Conservation (phyloP, 2,888 invertebrate genomes). For the Drosophila cracens region DNA sequence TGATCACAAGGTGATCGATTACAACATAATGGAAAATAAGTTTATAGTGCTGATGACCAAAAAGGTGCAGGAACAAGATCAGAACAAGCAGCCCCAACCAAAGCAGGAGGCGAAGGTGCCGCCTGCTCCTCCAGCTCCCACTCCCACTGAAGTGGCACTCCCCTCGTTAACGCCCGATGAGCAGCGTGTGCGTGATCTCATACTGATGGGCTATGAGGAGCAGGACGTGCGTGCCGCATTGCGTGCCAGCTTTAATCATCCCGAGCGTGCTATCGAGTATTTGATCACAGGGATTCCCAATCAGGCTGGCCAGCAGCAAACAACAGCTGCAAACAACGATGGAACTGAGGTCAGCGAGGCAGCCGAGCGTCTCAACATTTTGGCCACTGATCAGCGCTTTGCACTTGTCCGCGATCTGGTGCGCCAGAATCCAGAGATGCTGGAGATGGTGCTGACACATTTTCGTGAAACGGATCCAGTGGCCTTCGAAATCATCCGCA, state of each 20-base stretch:
- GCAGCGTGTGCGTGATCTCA: slow-evolving; percentile 62
- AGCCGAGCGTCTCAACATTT: slow-evolving; percentile 19
- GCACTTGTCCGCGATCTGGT: slow-evolving; percentile 96
- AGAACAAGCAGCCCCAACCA: background rate
- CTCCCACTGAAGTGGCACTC: background rate
- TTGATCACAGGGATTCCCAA: slow-evolving; percentile 93
- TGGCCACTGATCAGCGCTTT: slow-evolving; percentile 28
- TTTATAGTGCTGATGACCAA: slow-evolving; percentile 97
- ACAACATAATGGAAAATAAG: slow-evolving; percentile 97
- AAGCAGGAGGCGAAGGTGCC: background rate
- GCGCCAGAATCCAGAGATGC: slow-evolving; percentile 95
- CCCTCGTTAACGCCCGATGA: slow-evolving; percentile 62
- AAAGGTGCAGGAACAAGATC: slow-evolving; percentile 22
- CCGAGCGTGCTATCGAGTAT: slow-evolving; percentile 99
- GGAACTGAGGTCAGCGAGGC: slow-evolving; percentile 8
- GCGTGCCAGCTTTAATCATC: slow-evolving; percentile 97
- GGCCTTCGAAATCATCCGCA: slow-evolving; percentile 93
- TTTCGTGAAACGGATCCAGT: slow-evolving; percentile 97
- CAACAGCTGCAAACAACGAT: slow-evolving; percentile 4
- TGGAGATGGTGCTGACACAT: slow-evolving; percentile 94
- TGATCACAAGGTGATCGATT: slow-evolving; percentile 91
- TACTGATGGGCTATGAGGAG: slow-evolving; percentile 94
- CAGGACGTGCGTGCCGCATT: slow-evolving; percentile 94
- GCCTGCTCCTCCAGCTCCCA: background rate
- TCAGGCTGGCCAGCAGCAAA: slow-evolving; percentile 2